Percentiles rank a stretch among this genome's conserved stretches.
These are phyloP conservation scores for Bombus cullumanus DNA, from an alignment of 1,140 invertebrate genomes.

Conservation along the genomic window DNA sequence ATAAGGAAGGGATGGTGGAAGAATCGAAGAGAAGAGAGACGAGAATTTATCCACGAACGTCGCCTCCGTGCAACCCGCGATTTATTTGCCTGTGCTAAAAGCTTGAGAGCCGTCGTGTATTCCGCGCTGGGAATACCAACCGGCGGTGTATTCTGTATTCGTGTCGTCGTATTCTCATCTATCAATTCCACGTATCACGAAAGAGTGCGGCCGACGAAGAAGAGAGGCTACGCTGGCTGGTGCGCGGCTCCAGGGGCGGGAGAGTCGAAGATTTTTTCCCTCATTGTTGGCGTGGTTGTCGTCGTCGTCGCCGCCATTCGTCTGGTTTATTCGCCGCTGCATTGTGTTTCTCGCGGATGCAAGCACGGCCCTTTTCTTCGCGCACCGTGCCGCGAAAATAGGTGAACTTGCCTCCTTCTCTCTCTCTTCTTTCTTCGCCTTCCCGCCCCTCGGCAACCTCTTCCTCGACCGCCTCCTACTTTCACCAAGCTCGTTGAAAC, in stretches of 20 bases:
- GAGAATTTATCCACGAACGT: slow-evolving; percentile 58
- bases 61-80: slow-evolving; percentile 60
- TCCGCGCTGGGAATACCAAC: slow-evolving; percentile 59
- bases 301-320: slow-evolving; percentile 50
- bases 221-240: not conserved
- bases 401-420: slow-evolving; percentile 41
- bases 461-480: not conserved
- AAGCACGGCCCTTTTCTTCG: slow-evolving; percentile 41
- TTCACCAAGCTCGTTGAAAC: not conserved
- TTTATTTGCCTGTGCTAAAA: slow-evolving; percentile 69
- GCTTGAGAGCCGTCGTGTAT: slow-evolving; percentile 65
- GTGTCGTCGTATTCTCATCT: slow-evolving; percentile 62
- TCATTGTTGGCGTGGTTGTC: slow-evolving; percentile 36
- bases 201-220: slow-evolving; percentile 23
- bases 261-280: slow-evolving; percentile 45
- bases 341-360: slow-evolving; percentile 43
- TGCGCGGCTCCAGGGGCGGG: not conserved
- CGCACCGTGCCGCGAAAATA: slow-evolving; percentile 38
- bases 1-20: not conserved
- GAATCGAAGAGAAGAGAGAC: slow-evolving; percentile 45
- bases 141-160: slow-evolving; percentile 60
- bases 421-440: not conserved
- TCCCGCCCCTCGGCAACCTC: not conserved
- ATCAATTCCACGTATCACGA: slow-evolving; percentile 63
- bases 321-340: slow-evolving; percentile 41